Evolutionary conservation across 2,888 invertebrate genomes (phyloP).

Genomic region (Baccha elongata): DNA sequence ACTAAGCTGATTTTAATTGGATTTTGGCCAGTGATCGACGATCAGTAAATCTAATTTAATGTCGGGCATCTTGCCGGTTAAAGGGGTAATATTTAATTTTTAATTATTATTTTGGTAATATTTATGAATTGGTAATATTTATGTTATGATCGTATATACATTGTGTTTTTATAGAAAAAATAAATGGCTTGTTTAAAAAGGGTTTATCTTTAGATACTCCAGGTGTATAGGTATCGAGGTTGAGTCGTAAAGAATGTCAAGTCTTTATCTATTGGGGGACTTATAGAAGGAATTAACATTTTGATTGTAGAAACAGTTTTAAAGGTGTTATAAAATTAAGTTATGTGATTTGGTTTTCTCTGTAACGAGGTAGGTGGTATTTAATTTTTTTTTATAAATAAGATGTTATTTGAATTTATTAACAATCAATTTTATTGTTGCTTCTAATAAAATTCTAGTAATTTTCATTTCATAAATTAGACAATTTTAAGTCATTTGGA

Average conservation of each 20-base stretch:
- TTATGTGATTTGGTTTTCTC: constrained; percentile 49
- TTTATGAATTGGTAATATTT: constrained; percentile 72
- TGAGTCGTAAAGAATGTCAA: constrained; percentile 49
- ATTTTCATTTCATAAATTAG: no score
- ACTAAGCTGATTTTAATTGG: constrained; percentile 69
- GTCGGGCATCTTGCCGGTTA: constrained; percentile 44
- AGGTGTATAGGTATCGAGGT: constrained; percentile 39
- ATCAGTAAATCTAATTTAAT: constrained; percentile 80
- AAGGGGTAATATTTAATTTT: constrained; percentile 70
- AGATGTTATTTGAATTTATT: background rate
- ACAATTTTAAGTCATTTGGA: no score
- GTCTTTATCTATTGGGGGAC: constrained; percentile 22
- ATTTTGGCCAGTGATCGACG: constrained; percentile 75
- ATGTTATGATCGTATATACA: constrained; percentile 30
- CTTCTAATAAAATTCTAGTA: background rate
- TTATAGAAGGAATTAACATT: constrained; percentile 40
- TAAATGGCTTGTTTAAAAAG: constrained; percentile 18
- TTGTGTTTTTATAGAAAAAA: background rate
- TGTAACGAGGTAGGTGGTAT: constrained; percentile 49
- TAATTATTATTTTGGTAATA: constrained; percentile 69
- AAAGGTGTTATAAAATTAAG: constrained; percentile 58
- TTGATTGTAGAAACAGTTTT: constrained; percentile 16
- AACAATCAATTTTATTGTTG: background rate
- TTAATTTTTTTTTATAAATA: constrained; percentile 5
- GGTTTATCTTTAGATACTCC: constrained; percentile 37